Conservation (phyloP, 2,888 invertebrate species). For the Apodemia mormo region DNA sequence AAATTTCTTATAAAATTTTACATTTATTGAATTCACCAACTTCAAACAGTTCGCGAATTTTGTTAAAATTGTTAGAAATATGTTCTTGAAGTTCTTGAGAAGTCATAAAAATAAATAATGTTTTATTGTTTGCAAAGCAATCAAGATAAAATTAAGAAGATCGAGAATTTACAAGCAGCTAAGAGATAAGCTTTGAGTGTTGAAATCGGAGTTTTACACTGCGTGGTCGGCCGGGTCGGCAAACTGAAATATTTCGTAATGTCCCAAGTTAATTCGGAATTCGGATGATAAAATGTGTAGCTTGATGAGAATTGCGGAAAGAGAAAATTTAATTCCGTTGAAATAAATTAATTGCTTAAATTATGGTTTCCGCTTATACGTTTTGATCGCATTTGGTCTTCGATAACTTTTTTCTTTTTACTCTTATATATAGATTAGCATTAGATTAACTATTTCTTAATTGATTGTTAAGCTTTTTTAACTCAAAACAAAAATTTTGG, state of each 20-base stretch:
- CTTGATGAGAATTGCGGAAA: constrained; percentile 40
- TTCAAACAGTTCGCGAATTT: too few species aligned
- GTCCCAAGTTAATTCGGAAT: constrained; percentile 47
- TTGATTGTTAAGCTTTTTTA: background rate
- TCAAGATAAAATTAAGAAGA: constrained; percentile 77
- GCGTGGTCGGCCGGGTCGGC: constrained; percentile 44
- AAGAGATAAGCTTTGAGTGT: constrained; percentile 74
- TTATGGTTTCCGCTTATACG: constrained; percentile 11
- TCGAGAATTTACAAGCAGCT: constrained; percentile 71
- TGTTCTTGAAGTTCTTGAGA: too few species aligned
- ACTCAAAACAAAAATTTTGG: background rate
- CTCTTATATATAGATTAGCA: background rate
- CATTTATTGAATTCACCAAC: too few species aligned
- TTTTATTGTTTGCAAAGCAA: constrained; percentile 64
- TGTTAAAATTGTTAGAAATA: too few species aligned
- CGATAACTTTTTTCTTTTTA: background rate
- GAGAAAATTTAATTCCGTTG: constrained; percentile 28
- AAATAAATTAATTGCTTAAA: constrained; percentile 27
- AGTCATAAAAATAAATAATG: constrained; percentile 23
- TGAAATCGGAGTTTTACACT: constrained; percentile 67
- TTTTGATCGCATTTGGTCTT: background rate
- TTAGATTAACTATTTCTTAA: background rate
- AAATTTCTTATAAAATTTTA: too few species aligned
- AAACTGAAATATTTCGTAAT: constrained; percentile 48
- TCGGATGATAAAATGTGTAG: constrained; percentile 48